Evolutionary conservation across 2,888 invertebrate genomes (phyloP).

Genomic region (Agapostemon virescens): DNA sequence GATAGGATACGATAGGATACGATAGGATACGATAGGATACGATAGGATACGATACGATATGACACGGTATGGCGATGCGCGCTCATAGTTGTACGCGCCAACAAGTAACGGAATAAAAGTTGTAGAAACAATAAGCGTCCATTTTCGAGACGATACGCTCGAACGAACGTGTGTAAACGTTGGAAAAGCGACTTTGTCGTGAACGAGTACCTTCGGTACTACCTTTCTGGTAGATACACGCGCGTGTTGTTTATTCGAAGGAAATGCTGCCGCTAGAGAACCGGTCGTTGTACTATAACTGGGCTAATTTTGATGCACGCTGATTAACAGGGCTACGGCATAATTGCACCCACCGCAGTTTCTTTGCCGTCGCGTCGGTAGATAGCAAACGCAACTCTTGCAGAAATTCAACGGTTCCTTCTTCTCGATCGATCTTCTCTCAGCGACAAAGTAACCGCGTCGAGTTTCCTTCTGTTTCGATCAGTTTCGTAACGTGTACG

Average conservation of each 20-base stretch:
- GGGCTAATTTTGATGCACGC: conserved; percentile 75
- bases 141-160: not conserved
- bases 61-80: not conserved
- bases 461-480: not conserved
- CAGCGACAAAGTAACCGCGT: not conserved
- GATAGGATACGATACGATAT: too few relatives aligned
- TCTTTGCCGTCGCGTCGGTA: conserved; percentile 21
- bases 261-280: conserved; percentile 33
- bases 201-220: conserved; percentile 43
- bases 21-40: too few relatives aligned
- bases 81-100: not conserved
- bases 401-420: not conserved
- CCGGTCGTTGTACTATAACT: conserved; percentile 66
- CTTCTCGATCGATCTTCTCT: too few relatives aligned
- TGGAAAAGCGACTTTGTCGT: not conserved
- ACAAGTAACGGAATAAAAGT: too few relatives aligned
- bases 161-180: not conserved
- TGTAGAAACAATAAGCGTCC: not conserved
- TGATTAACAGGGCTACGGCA: conserved; percentile 70
- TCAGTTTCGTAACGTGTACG: not conserved
- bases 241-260: conserved; percentile 15
- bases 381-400: not conserved
- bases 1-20: too few relatives aligned
- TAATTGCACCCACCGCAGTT: conserved; percentile 29
- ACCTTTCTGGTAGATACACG: conserved; percentile 14